A percentile compares a stretch with the other conserved stretches of the same genome.
Evolutionary conservation across 2,888 invertebrate genomes (phyloP).

Genomic region (Phengaris arion): DNA sequence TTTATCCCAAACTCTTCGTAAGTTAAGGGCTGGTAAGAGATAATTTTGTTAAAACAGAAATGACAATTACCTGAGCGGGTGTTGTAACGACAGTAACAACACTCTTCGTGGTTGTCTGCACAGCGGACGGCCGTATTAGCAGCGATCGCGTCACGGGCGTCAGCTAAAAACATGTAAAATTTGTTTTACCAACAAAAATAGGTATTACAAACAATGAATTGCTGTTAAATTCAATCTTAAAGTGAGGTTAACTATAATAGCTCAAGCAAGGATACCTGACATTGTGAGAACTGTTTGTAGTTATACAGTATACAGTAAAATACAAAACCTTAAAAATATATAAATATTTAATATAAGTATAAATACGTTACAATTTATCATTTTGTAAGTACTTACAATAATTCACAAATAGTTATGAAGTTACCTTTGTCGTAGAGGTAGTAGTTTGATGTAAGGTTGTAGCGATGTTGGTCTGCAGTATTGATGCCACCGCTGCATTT

Average conservation of each 20-base stretch:
- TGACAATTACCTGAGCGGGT: constrained; percentile 53
- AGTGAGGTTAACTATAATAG: neutral
- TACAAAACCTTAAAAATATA: no score
- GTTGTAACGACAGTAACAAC: constrained; percentile 52
- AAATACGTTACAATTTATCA: no score
- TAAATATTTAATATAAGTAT: no score
- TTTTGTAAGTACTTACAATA: no score
- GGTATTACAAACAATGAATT: neutral
- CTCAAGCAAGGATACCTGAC: no score
- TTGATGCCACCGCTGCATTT: constrained; percentile 34
- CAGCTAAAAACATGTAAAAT: constrained; percentile 41
- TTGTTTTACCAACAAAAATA: neutral
- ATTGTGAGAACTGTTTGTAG: no score
- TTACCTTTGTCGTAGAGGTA: constrained; percentile 40
- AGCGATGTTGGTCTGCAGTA: constrained; percentile 34
- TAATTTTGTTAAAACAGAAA: constrained; percentile 1
- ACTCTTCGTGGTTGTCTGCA: constrained; percentile 53
- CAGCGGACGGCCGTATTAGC: constrained; percentile 58
- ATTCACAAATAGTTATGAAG: no score
- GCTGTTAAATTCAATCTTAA: neutral
- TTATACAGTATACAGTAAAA: no score
- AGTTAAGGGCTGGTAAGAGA: no score
- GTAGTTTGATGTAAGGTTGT: constrained; percentile 37
- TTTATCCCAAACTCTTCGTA: no score
- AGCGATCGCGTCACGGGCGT: constrained; percentile 67